Evolutionary conservation across 2,113 vertebrate species (phyloP), one percentile per base, ranked within the genome.

Genomic region (Peromyscus maniculatus): DNA sequence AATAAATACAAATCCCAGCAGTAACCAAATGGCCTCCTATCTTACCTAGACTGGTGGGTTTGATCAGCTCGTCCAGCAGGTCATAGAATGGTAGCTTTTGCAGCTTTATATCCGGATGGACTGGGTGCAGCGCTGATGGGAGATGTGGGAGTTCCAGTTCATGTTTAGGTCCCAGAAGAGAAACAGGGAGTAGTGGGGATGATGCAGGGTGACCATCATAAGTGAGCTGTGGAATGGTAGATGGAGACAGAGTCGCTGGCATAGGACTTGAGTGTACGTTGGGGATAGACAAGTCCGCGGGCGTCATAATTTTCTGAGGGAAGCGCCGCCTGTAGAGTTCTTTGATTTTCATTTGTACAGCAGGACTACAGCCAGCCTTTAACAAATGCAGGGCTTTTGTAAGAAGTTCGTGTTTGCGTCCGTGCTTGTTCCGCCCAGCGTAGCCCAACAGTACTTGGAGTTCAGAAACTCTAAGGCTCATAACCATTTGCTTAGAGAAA

Each of bases 391-490:
- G 98, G 15, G 99, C 99, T 98, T 99, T 99, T 84, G 99, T 99
- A 93, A 99, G 99, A 93, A 99, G 99, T 99, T 99, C 99, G 97
- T 99, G 99, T 98, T 99, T 99, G 96, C 99, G 99, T 80, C 99
- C 99, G 98, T 99, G 99, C 98, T 99, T 99, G 99, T 99, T 99
- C 98, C 99, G 99, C 62, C 99, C 99, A 1, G 99, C 99, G 98
- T 99, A 99, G 96, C 99, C 99, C 99, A 99, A 99, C 96, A 99
- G 99, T 97, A 99, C 99, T 99, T 99, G 99, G 98, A 99, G 99
- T 98, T 99, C 99, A 90, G 99, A 99, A 94, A 99, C 99, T 97
- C 99, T 98, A 99, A 99, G 99, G 99, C 99, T 99, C 99, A 99
- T 99, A 98, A 99, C 99, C 99, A 99, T 99, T 99, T 99, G 99